A percentile compares a stretch with the other conserved stretches of the same genome.
These are phyloP conservation scores for Sylvietta virens DNA, from an alignment of 2,113 vertebrate species.

Conservation along the genomic window DNA sequence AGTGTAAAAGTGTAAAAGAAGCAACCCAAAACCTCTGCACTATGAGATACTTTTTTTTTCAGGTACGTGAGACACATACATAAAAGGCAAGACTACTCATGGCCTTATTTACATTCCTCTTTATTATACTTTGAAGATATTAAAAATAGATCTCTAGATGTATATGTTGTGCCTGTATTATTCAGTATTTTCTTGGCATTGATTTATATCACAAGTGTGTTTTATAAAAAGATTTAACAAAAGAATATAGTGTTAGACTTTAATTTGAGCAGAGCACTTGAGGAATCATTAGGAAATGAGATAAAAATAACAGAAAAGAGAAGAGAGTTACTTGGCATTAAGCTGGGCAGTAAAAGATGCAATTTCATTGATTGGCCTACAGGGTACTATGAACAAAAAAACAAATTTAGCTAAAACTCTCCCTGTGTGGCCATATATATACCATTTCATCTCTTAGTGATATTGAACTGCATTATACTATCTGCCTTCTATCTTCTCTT, in stretches of 20 bases:
- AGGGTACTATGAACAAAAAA: conserved; percentile 10
- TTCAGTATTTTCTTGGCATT: not conserved
- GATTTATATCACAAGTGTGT: not conserved
- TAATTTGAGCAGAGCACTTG: conserved; percentile 19
- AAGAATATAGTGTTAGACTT: not conserved
- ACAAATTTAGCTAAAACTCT: conserved; percentile 31
- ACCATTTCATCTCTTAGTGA: not conserved
- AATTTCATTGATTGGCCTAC: conserved; percentile 35
- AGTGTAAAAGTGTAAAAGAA: not conserved
- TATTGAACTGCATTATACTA: not conserved
- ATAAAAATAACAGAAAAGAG: not conserved
- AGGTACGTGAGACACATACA: not conserved
- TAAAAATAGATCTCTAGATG: not conserved
- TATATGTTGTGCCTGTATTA: not conserved
- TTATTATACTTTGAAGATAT: not conserved
- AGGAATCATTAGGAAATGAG: conserved; percentile 30
- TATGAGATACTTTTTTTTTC: not conserved
- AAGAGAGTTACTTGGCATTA: not conserved
- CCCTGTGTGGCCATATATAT: not conserved
- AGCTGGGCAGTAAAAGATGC: not conserved
- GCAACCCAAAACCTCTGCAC: not conserved
- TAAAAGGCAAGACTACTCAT: not conserved
- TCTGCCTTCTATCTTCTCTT: not conserved
- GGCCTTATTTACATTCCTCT: not conserved
- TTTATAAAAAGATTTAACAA: not conserved